A percentile compares a stretch with the other conserved stretches of the same genome.
Evolutionary conservation across 2,113 vertebrate genomes (phyloP).

Genomic region (Siniperca chuatsi): DNA sequence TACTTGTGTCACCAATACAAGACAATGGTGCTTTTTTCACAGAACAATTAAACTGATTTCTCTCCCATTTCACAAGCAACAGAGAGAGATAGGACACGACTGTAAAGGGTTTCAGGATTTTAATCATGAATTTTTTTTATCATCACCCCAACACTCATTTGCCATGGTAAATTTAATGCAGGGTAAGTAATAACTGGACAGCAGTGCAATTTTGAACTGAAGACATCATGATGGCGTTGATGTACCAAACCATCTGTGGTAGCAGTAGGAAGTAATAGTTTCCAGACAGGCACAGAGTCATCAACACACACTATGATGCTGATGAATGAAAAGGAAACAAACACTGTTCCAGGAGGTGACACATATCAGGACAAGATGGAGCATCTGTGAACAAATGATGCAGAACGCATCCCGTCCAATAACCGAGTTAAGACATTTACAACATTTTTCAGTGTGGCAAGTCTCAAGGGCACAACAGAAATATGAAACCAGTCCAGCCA

Average conservation of each 20-base stretch:
- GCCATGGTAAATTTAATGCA: conserved; percentile 11
- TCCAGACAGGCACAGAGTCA: conserved; percentile 5
- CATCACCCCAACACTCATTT: conserved; percentile 21
- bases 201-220: conserved; percentile 10
- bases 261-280: neutral
- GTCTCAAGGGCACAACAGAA: neutral
- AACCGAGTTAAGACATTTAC: neutral
- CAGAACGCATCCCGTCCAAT: neutral
- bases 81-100: conserved; percentile 10
- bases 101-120: conserved; percentile 53
- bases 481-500: neutral
- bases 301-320: neutral
- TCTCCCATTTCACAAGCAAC: neutral
- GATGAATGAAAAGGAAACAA: conserved; percentile 3
- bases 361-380: neutral
- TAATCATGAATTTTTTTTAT: conserved; percentile 46
- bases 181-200: conserved; percentile 5
- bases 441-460: neutral
- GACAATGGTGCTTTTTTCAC: neutral
- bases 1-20: neutral
- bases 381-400: neutral
- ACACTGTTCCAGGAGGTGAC: neutral
- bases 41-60: neutral
- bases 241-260: neutral
- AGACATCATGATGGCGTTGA: neutral